phyloP scores from a whole-genome alignment of 2,888 invertebrate genomes.

The Eilema depressum region DNA sequence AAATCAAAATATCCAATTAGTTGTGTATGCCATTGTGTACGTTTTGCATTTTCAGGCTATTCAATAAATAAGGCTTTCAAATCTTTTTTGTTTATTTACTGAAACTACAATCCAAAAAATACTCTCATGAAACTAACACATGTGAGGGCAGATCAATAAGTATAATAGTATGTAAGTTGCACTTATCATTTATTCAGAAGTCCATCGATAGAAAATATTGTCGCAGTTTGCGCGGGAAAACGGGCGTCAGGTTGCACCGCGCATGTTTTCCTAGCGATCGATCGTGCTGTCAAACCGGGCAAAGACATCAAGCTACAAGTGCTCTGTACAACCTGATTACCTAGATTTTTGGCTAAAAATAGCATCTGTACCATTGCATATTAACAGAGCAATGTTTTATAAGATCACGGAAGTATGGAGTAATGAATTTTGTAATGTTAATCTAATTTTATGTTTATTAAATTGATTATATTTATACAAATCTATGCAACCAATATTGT shows the following conservation, averaged over 20 bases:
- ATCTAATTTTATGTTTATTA: neutral
- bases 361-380: constrained; percentile 15
- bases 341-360: constrained; percentile 35
- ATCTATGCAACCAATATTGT: too few relatives aligned
- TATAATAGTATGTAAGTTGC: constrained; percentile 27
- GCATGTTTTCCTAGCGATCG: constrained; percentile 69
- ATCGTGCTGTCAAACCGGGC: constrained; percentile 57
- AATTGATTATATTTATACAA: neutral
- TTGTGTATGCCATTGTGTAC: too few relatives aligned
- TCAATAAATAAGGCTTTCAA: too few relatives aligned
- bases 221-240: constrained; percentile 63
- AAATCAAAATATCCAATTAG: too few relatives aligned
- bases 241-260: constrained; percentile 51
- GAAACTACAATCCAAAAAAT: neutral
- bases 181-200: constrained; percentile 42
- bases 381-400: too few relatives aligned
- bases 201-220: constrained; percentile 31
- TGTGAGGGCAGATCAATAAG: constrained; percentile 32
- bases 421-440: neutral
- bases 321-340: constrained; percentile 40
- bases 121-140: neutral
- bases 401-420: neutral
- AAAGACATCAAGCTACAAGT: constrained; percentile 43
- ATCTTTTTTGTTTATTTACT: neutral
- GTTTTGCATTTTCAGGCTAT: too few relatives aligned